Evolutionary conservation across 1,140 invertebrate genomes (phyloP), one percentile per base, ranked within the genome.

Genomic region (Brachionus koreanus): DNA sequence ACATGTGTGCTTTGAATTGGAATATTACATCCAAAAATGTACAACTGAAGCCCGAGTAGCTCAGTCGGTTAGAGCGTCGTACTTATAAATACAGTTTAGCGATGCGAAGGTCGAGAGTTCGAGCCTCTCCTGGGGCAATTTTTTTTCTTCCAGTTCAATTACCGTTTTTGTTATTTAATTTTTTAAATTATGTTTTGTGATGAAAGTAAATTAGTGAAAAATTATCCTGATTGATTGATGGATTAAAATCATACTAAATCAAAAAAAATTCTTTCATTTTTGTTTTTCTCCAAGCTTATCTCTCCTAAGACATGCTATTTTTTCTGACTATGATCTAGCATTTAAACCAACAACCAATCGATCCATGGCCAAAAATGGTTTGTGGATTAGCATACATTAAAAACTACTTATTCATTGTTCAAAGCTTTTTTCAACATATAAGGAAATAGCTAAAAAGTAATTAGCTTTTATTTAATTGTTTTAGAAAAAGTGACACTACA

Each of bases 151-250:
- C 6, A 5, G 16, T 57, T 23, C 9, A 25, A 57, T 19, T 57
- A 57, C 49, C 49, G 49, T 23, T 57, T 57, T 57, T 57, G 5
- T 57, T 57, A 57, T 57, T 49, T 16, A 49, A 39, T 37, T 57
- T 57, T 57, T 19, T 69, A 37, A 19, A 19, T 39, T 35, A 67
- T 29, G 29, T 29, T 29, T 29, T 29, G 29, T 29, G 29, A 29
- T n/a, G 33, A 37, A 67, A 67, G 13, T 69, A 69, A 69, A 69
- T 69, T 69, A 69, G 49, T 6, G 49, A 57, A 37, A 69, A 69
- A 16, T 39, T 16, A 13, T 23, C 63, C n/a, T 57, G 52, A 57
- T 57, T 69, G 65, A 69, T 69, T 65, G 33, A 33, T 33, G 13
- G 33, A 65, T 33, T 65, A n/a, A 57, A 57, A 19, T 57, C 16